These are phyloP conservation scores for Saguinus imperator DNA, from an alignment of 2,113 vertebrate species.

Conservation along the genomic window DNA sequence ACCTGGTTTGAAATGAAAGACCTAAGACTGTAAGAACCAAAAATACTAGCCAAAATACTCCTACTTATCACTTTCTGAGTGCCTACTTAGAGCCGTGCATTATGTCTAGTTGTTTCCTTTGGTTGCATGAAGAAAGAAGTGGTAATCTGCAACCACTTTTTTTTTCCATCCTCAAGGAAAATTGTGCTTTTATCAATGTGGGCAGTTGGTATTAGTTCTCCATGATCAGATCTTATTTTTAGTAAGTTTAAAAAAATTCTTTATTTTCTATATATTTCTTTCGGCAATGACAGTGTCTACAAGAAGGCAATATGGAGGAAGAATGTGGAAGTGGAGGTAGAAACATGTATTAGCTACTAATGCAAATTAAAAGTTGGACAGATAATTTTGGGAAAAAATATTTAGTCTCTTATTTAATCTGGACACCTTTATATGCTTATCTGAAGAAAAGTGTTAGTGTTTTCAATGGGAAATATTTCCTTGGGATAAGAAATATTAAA, in stretches of 20 bases:
- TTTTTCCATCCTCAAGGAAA: neutral
- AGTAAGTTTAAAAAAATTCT: neutral
- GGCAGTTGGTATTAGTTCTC: neutral
- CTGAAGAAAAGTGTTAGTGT: neutral
- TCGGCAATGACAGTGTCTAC: neutral
- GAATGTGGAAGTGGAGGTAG: neutral
- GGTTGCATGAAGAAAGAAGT: neutral
- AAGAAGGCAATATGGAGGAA: neutral
- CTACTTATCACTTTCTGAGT: neutral
- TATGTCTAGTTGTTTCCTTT: neutral
- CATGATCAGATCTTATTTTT: neutral
- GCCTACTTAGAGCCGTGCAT: neutral
- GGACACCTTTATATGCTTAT: neutral
- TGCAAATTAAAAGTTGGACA: neutral
- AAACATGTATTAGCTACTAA: neutral
- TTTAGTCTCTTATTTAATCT: neutral
- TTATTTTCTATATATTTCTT: neutral
- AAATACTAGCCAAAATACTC: neutral
- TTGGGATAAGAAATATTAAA: slow-evolving; percentile 5
- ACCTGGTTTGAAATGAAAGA: slow-evolving; percentile 51
- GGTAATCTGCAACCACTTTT: neutral
- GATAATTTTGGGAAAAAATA: neutral
- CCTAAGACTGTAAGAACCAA: neutral
- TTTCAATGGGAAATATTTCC: neutral
- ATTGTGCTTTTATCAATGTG: neutral